Percentiles rank a stretch among this genome's conserved stretches.
phyloP scores from a whole-genome alignment of 2,888 invertebrate genomes.

The Ferdinandea cuprea region DNA sequence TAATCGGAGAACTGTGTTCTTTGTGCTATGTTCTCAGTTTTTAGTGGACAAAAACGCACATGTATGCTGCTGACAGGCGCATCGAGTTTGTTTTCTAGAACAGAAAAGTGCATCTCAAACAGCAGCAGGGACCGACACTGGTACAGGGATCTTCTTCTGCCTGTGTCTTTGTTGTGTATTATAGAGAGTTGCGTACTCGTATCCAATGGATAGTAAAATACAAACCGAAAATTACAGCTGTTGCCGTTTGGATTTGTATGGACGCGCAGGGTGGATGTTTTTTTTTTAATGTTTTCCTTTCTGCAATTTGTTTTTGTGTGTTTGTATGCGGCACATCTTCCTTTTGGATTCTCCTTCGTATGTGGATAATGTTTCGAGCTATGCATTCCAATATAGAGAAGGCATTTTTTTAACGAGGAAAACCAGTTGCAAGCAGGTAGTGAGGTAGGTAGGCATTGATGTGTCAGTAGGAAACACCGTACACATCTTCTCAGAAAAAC shows the following conservation, averaged over 20 bases:
- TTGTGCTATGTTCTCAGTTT: constrained; percentile 42
- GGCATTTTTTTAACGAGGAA: constrained; percentile 41
- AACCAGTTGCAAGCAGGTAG: constrained; percentile 69
- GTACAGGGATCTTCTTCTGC: constrained; percentile 18
- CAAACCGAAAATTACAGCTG: constrained; percentile 57
- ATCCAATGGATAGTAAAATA: constrained; percentile 52
- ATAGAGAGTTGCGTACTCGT: constrained; percentile 65
- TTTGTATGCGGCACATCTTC: constrained; percentile 20
- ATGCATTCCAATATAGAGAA: constrained; percentile 59
- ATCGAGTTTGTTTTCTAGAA: constrained; percentile 46
- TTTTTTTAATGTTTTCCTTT: constrained; percentile 27
- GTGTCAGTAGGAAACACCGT: neutral
- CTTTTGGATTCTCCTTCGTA: constrained; percentile 15
- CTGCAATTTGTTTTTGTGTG: constrained; percentile 14
- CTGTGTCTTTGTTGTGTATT: constrained; percentile 48
- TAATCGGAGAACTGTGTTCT: constrained; percentile 63
- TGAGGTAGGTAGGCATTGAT: constrained; percentile 58
- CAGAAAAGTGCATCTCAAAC: constrained; percentile 60
- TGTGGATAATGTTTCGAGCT: constrained; percentile 32
- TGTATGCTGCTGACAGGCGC: constrained; percentile 24
- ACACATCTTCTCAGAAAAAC: constrained; percentile 20
- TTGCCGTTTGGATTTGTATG: constrained; percentile 48
- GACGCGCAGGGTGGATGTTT: constrained; percentile 18
- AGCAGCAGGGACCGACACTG: constrained; percentile 40
- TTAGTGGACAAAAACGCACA: constrained; percentile 27